phyloP scores from a whole-genome alignment of 2,113 vertebrate species.

The Odocoileus virginianus region DNA sequence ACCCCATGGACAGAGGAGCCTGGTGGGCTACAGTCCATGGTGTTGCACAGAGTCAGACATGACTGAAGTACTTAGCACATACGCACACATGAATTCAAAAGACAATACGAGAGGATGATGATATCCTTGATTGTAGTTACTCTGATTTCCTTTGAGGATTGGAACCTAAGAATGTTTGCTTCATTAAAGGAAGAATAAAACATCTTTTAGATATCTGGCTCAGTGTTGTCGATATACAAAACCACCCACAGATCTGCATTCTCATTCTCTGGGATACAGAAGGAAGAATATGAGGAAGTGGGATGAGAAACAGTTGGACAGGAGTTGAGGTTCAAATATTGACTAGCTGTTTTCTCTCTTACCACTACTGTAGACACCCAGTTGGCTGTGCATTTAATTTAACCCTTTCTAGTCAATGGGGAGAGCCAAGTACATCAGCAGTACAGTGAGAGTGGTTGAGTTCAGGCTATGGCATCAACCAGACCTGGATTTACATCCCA shows the following conservation, averaged over 20 bases:
- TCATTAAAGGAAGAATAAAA: neutral
- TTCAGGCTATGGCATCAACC: neutral
- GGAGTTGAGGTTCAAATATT: neutral
- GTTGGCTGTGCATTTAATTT: neutral
- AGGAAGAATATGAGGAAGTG: conserved; percentile 11
- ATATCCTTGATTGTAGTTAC: neutral
- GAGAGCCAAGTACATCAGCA: neutral
- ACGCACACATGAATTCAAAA: neutral
- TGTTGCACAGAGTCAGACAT: neutral
- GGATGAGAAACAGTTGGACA: neutral
- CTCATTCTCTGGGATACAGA: neutral
- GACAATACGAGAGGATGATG: neutral
- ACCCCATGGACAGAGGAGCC: neutral
- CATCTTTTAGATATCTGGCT: neutral
- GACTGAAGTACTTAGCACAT: neutral
- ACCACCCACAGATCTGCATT: neutral
- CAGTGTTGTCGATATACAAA: neutral
- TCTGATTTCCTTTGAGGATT: conserved; percentile 4
- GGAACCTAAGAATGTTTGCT: neutral
- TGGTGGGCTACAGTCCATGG: neutral
- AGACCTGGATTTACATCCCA: neutral
- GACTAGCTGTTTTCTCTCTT: neutral
- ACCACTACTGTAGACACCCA: neutral
- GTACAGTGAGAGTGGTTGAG: neutral
- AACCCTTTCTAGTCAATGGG: neutral